phyloP scores from a whole-genome alignment of 2,797 vertebrate species.

The Galagoides demidoff region DNA sequence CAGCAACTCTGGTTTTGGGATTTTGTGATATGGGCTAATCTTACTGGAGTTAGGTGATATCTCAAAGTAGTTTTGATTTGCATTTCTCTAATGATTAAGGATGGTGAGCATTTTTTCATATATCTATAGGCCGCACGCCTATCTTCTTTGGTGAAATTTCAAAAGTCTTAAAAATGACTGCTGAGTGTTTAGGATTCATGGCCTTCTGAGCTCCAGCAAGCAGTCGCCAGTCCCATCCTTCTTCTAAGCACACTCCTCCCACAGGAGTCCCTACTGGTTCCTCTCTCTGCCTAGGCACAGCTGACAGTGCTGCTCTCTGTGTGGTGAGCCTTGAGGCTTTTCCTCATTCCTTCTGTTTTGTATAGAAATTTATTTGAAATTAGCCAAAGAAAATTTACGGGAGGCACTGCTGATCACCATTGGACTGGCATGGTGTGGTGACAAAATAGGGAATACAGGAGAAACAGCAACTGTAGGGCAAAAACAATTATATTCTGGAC shows the following conservation, averaged over 20 bases:
- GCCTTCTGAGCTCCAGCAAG: background rate
- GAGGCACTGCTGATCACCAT: background rate
- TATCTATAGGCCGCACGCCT: no score
- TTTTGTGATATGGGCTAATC: no score
- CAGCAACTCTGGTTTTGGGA: no score
- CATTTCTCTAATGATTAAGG: no score
- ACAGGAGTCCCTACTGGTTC: background rate
- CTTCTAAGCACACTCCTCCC: no score
- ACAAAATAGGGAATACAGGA: background rate
- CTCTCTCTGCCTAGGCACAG: background rate
- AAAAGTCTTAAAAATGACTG: background rate
- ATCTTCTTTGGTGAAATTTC: no score
- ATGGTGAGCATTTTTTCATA: no score
- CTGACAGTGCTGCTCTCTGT: fast-evolving
- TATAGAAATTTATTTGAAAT: background rate
- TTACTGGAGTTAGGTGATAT: no score
- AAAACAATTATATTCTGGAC: background rate
- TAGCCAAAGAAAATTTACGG: background rate
- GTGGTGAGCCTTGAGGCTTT: background rate
- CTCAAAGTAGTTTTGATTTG: no score
- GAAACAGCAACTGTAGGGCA: background rate
- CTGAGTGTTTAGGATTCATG: background rate
- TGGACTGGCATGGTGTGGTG: no score
- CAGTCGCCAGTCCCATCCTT: background rate
- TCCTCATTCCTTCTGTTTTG: background rate